phyloP scores from a whole-genome alignment of 2,888 invertebrate species.

The Cacoxenus indagator region DNA sequence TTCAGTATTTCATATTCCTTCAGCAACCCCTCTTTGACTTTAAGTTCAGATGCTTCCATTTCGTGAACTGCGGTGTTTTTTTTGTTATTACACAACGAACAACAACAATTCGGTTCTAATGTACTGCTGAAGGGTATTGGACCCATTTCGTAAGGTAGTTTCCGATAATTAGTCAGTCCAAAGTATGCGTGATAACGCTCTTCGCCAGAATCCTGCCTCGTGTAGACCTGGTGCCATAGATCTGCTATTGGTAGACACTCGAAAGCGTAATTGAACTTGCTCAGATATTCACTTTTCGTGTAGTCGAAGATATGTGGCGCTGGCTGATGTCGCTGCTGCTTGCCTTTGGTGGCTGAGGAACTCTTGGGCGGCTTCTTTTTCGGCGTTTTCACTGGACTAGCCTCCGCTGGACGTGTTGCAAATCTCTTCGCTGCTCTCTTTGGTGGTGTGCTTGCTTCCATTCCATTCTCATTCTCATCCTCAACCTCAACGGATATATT shows the following conservation, averaged over 20 bases:
- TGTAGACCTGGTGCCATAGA: slow-evolving; percentile 85
- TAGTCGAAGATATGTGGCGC: slow-evolving; percentile 49
- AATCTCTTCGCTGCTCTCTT: slow-evolving; percentile 12
- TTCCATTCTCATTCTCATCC: slow-evolving; percentile 22
- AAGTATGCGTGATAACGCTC: slow-evolving; percentile 75
- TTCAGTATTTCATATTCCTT: slow-evolving; percentile 28
- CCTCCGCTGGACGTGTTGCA: background rate
- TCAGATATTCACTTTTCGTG: slow-evolving; percentile 56
- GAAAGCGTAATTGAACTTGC: slow-evolving; percentile 71
- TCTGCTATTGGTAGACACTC: slow-evolving; percentile 81
- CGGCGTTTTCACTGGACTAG: background rate
- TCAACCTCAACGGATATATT: slow-evolving; percentile 9
- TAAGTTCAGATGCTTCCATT: slow-evolving; percentile 54
- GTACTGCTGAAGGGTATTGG: slow-evolving; percentile 74
- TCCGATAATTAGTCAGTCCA: slow-evolving; percentile 67
- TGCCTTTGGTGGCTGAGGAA: background rate
- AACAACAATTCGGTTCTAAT: slow-evolving; percentile 67
- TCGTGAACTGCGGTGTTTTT: slow-evolving; percentile 67
- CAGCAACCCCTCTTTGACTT: slow-evolving; percentile 29
- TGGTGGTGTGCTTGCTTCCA: slow-evolving; percentile 9
- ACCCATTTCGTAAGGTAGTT: slow-evolving; percentile 82
- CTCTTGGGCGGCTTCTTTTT: slow-evolving; percentile 18
- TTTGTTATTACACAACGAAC: slow-evolving; percentile 72
- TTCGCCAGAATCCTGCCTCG: slow-evolving; percentile 81
- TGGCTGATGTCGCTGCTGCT: slow-evolving; percentile 20